These are phyloP conservation scores for Plebejus argus DNA, from an alignment of 2,888 invertebrate genomes.

Conservation along the genomic window DNA sequence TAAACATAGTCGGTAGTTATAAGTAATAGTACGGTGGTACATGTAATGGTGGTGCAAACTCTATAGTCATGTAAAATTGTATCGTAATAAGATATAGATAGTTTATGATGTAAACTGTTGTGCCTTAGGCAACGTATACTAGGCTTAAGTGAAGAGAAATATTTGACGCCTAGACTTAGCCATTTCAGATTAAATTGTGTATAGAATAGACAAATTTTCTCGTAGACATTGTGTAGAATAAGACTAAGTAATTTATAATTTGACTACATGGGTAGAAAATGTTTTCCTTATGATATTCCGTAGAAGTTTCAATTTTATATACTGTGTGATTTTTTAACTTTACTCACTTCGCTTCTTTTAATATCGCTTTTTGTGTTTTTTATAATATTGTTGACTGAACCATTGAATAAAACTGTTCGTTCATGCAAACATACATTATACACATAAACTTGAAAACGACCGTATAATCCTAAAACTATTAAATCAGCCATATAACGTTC, in stretches of 20 bases:
- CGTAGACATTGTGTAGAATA: conserved; percentile 62
- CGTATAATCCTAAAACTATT: too few relatives aligned
- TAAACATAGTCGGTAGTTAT: conserved; percentile 44
- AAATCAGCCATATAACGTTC: not conserved
- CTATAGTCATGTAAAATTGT: conserved; percentile 63
- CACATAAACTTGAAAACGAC: not conserved
- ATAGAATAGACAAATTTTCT: conserved; percentile 61
- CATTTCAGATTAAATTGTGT: conserved; percentile 41
- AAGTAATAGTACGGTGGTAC: conserved; percentile 47
- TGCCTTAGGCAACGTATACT: conserved; percentile 62
- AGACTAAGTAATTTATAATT: conserved; percentile 56
- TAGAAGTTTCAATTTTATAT: conserved; percentile 51
- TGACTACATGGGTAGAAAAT: conserved; percentile 45
- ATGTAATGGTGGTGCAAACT: conserved; percentile 79
- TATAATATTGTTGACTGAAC: conserved; percentile 69
- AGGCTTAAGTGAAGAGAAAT: conserved; percentile 41
- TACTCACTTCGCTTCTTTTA: conserved; percentile 66
- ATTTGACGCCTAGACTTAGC: conserved; percentile 40
- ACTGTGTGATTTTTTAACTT: conserved; percentile 51
- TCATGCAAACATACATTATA: conserved; percentile 34
- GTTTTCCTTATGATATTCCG: conserved; percentile 51
- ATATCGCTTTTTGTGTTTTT: conserved; percentile 73
- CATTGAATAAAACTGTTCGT: conserved; percentile 40
- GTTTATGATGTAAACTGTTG: conserved; percentile 55
- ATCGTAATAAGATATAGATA: conserved; percentile 68